Conservation (phyloP, 1,140 invertebrate genomes). For the Aradophagus sp. region DNA sequence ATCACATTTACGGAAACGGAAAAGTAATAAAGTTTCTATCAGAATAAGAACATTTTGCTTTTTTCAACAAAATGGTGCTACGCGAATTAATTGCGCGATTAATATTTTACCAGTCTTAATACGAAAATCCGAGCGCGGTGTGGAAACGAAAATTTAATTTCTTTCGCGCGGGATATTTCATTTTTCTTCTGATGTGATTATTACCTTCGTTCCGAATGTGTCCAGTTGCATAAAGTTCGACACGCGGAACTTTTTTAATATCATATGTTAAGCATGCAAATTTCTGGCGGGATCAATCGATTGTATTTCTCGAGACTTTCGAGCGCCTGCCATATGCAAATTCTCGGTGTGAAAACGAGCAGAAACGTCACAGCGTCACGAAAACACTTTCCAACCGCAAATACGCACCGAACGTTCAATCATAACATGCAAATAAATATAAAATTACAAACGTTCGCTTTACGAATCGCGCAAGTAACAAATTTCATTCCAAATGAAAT, state of each 20-base stretch:
- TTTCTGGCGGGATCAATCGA: conserved; percentile 50
- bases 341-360: conserved; percentile 31
- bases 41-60: no score
- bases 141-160: conserved; percentile 40
- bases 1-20: no score
- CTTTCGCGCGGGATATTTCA: conserved; percentile 18
- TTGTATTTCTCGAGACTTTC: conserved; percentile 46
- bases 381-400: conserved; percentile 39
- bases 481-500: no score
- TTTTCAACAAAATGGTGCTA: no score
- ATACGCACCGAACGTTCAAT: conserved; percentile 29
- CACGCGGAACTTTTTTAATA: conserved; percentile 55
- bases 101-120: conserved; percentile 19
- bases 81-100: no score
- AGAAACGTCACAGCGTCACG: conserved; percentile 41
- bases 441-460: no score
- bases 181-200: conserved; percentile 49
- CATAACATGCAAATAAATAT: conserved; percentile 8
- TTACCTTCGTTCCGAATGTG: conserved; percentile 38
- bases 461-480: no score
- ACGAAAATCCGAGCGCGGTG: not conserved
- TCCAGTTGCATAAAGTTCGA: conserved; percentile 38
- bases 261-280: conserved; percentile 57
- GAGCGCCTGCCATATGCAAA: conserved; percentile 33
- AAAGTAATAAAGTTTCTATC: no score